Conservation (phyloP, 53 echinoderm and acorn worm species). For the Patiria pectinifera region DNA sequence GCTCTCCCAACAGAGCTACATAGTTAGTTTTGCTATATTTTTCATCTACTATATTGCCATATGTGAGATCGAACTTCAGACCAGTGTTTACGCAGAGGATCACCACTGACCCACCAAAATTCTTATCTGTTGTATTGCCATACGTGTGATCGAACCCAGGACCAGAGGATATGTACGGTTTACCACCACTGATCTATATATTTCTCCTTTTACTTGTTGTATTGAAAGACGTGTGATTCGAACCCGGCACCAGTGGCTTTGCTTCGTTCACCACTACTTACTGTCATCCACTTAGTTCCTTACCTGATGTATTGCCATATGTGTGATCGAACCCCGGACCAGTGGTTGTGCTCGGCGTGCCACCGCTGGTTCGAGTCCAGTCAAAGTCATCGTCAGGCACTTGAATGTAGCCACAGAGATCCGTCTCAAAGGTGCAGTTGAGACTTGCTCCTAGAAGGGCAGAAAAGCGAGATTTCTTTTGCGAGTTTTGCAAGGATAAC, state of each 20-base stretch:
- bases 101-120: too few relatives aligned
- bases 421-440: conserved; percentile 69
- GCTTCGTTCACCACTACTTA: conserved; percentile 34
- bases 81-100: too few relatives aligned
- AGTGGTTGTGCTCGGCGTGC: conserved; percentile 57
- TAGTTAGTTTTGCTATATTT: too few relatives aligned
- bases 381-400: conserved; percentile 62
- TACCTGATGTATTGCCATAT: conserved; percentile 57
- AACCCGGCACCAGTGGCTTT: conserved; percentile 56
- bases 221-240: conserved; percentile 57
- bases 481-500: not conserved
- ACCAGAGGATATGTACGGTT: too few relatives aligned
- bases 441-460: conserved; percentile 17
- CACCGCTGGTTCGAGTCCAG: conserved; percentile 61
- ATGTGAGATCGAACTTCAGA: too few relatives aligned
- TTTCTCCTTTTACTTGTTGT: too few relatives aligned
- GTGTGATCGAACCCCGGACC: conserved; percentile 77
- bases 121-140: conserved; percentile 48
- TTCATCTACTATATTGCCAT: too few relatives aligned
- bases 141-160: not conserved
- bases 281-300: conserved; percentile 55
- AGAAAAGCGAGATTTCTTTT: not conserved
- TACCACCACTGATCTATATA: too few relatives aligned
- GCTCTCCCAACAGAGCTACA: too few relatives aligned
- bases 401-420: conserved; percentile 66